Base-by-base conservation (phyloP, 2,888 invertebrate species). In the Noctuana brunneofusca region DNA sequence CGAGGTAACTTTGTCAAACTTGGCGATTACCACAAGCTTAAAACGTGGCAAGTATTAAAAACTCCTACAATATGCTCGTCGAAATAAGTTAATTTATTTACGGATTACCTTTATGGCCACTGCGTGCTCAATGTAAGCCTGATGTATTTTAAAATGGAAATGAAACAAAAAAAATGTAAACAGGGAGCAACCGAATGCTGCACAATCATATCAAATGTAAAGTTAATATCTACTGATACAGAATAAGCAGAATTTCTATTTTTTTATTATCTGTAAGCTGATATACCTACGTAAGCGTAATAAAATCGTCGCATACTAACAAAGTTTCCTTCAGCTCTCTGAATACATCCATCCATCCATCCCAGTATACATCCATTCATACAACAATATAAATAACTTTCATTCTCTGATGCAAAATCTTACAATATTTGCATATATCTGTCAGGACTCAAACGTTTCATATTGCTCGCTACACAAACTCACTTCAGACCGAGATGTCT, bases 381-480 rank as follows among this genome's bases (percentile, higher is more conserved):
- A 30, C 30, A 30, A 30, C 8, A 30, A 30, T 8, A 30, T 30
- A 30, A 8, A 8, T 30, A 38, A 38, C 38, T 38, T 14, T 6
- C 38, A 38, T 38, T 38, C 38, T 38, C 14, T 38, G 14, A 14
- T 38, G 6, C 14, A 38, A 38, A 38, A 5, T 2, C 38, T 38
- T 14, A 38, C 3, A 5, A 38, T 38, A 38, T 14, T 38, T n/a
- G 20, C 54, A 35, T 35, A 54, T 27, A 50, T 50, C 50, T 22
- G 53, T 11, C 22, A 38, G 54, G 3, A 55, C 11, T 11, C 14
- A 48, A 35, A 46, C 38, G 6, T 38, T 18, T 52, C 41, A 30
- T 52, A 16, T 48, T 48, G 48, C 48, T 48, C 9, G 48, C 27
- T 27, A 38, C 38, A 30, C 58, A 41, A 58, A 58, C 50, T 46